These are phyloP conservation scores for Danio aesculapii DNA, from an alignment of 2,797 vertebrate species.

Conservation along the genomic window DNA sequence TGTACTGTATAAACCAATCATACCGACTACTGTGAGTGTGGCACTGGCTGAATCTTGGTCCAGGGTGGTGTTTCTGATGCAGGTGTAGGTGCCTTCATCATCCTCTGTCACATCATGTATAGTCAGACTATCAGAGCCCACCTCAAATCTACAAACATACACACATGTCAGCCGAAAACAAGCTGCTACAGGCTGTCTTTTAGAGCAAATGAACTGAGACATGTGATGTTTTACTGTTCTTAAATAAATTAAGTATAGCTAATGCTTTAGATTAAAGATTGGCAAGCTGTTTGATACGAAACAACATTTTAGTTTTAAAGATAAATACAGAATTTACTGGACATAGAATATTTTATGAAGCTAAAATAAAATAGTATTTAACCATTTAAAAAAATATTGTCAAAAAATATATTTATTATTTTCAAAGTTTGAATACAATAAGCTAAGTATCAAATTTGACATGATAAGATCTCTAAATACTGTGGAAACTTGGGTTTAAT, in stretches of 20 bases:
- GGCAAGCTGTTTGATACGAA: neutral
- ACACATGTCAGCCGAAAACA: neutral
- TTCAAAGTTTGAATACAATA: too few relatives aligned
- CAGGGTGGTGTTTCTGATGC: conserved; percentile 91
- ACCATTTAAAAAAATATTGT: too few relatives aligned
- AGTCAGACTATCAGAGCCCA: conserved; percentile 85
- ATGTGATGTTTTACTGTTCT: neutral
- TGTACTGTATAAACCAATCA: conserved; percentile 47
- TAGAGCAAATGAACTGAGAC: neutral
- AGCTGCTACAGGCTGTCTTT: neutral
- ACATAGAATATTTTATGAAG: too few relatives aligned
- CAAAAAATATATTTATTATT: too few relatives aligned
- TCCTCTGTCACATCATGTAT: conserved; percentile 85
- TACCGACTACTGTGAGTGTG: conserved; percentile 93
- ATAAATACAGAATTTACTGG: too few relatives aligned
- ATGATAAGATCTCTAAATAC: too few relatives aligned
- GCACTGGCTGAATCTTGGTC: conserved; percentile 94
- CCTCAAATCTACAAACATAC: conserved; percentile 80
- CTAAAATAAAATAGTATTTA: too few relatives aligned
- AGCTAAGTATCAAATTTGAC: too few relatives aligned
- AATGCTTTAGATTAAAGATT: neutral
- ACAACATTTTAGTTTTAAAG: neutral
- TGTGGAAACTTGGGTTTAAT: too few relatives aligned
- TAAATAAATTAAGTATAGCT: conserved; percentile 1
- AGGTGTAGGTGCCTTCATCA: conserved; percentile 92